These are phyloP conservation scores for Andrena dorsata DNA, from an alignment of 2,888 invertebrate species.

Conservation along the genomic window DNA sequence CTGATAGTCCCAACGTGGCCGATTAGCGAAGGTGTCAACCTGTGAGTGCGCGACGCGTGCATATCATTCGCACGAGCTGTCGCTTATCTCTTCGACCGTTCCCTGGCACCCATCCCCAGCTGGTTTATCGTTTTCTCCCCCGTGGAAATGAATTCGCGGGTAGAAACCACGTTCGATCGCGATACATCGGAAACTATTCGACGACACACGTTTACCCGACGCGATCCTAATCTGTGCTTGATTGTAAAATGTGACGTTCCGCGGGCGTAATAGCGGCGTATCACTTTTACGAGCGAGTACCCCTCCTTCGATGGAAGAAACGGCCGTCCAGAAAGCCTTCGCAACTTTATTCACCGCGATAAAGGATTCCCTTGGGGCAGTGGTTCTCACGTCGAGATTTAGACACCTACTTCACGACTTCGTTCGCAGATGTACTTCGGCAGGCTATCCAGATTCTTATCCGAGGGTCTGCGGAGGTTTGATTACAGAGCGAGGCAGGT, in stretches of 20 bases:
- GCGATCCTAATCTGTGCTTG: slow-evolving; percentile 15
- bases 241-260: slow-evolving; percentile 41
- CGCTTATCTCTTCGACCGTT: slow-evolving; percentile 16
- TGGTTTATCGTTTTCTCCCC: neutral
- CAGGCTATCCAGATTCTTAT: neutral
- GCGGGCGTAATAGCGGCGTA: slow-evolving; percentile 32
- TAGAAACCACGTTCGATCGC: neutral
- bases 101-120: neutral
- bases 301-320: slow-evolving; percentile 19
- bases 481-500: neutral
- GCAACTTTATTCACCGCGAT: slow-evolving; percentile 59
- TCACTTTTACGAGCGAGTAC: slow-evolving; percentile 40
- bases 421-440: neutral
- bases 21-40: slow-evolving; percentile 80
- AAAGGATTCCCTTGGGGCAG: slow-evolving; percentile 40
- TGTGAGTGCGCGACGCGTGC: slow-evolving; percentile 66
- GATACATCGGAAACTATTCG: neutral
- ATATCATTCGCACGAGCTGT: slow-evolving; percentile 52
- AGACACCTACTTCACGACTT: neutral
- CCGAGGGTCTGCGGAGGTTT: neutral
- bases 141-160: neutral
- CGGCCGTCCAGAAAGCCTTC: slow-evolving; percentile 24
- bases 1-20: slow-evolving; percentile 79
- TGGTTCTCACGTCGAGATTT: slow-evolving; percentile 40
- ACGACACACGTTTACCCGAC: neutral